phyloP scores from a whole-genome alignment of 2,113 vertebrate genomes.

The Pluvianellus socialis region DNA sequence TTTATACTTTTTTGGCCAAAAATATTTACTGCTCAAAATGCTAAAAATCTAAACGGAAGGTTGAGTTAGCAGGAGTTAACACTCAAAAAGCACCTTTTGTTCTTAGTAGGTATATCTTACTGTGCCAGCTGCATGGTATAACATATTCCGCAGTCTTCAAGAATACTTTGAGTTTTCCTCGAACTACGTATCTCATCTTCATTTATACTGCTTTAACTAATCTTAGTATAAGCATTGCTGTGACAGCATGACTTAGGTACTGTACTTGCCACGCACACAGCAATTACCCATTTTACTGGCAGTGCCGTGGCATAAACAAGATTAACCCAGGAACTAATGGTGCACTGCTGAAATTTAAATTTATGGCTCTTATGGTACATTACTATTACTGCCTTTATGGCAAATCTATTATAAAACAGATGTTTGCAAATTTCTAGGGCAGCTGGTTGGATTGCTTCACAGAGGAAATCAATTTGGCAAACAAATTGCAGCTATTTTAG shows the following conservation, averaged over 20 bases:
- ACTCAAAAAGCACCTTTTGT: not conserved
- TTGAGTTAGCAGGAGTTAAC: not conserved
- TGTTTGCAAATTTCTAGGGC: not conserved
- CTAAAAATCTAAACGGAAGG: not conserved
- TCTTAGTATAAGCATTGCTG: not conserved
- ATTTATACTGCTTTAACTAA: not conserved
- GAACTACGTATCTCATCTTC: not conserved
- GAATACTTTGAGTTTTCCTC: not conserved
- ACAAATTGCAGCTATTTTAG: constrained; percentile 20
- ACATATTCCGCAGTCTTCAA: not conserved
- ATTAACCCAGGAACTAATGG: not conserved
- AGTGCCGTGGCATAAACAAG: not conserved
- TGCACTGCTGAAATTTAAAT: not conserved
- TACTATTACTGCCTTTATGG: not conserved
- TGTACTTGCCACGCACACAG: not conserved
- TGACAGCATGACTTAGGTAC: not conserved
- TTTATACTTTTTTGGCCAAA: not conserved
- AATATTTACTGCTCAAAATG: not conserved
- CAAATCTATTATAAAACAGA: not conserved
- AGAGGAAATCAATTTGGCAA: not conserved
- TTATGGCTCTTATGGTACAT: not conserved
- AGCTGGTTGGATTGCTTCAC: not conserved
- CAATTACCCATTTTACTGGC: not conserved
- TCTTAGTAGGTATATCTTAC: not conserved
- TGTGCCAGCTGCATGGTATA: not conserved